phyloP scores from a whole-genome alignment of 2,113 vertebrate species.

The Eleginops maclovinus region DNA sequence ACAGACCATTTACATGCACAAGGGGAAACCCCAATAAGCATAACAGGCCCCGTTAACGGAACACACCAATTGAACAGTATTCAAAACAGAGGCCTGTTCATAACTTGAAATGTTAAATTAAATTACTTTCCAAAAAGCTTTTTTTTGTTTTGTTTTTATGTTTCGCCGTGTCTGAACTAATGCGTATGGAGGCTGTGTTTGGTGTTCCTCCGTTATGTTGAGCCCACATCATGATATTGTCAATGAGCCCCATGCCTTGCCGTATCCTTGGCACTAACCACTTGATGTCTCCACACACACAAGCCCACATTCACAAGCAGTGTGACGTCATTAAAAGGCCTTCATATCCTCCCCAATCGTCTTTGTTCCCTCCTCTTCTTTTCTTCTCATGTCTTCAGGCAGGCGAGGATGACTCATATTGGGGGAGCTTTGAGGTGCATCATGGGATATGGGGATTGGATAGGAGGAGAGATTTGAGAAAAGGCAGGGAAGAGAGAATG shows the following conservation, averaged over 20 bases:
- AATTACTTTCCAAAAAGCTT: too few relatives aligned
- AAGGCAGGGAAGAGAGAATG: background rate
- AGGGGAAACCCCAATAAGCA: too few relatives aligned
- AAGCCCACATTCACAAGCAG: background rate
- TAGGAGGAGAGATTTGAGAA: background rate
- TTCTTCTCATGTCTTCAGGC: constrained; percentile 10
- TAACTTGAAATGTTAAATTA: too few relatives aligned
- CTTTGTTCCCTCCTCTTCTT: background rate
- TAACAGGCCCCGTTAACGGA: too few relatives aligned
- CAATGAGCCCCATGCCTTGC: background rate
- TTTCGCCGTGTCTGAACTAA: background rate
- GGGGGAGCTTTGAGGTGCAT: constrained; percentile 2
- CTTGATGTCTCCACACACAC: constrained; percentile 15
- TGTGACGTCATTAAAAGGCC: constrained; percentile 6
- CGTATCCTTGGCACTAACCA: constrained; percentile 25
- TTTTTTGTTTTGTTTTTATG: too few relatives aligned
- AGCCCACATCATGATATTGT: background rate
- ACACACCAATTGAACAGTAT: background rate
- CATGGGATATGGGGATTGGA: background rate
- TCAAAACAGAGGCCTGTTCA: background rate
- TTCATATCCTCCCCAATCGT: background rate
- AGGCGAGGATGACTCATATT: constrained; percentile 12
- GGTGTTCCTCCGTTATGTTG: background rate
- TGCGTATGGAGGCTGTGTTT: background rate
- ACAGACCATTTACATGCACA: too few relatives aligned